Evolutionary conservation across 2,797 vertebrate genomes (phyloP).

Genomic region (Spheniscus humboldti): DNA sequence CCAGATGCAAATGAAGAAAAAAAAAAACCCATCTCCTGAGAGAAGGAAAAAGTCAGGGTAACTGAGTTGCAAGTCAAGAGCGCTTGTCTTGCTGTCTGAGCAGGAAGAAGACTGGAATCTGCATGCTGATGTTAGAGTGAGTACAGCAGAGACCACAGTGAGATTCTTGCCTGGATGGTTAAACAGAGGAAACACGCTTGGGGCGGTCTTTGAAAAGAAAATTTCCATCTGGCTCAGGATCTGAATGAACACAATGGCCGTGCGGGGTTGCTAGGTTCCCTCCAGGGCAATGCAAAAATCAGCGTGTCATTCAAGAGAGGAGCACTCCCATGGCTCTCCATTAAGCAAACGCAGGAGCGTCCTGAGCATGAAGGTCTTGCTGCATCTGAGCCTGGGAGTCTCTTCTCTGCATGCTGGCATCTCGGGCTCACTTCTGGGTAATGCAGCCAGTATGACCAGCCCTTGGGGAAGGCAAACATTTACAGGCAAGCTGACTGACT

Average conservation of each 20-base stretch:
- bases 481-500: neutral
- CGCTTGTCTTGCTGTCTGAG: neutral
- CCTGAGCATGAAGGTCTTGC: neutral
- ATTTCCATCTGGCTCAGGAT: conserved; percentile 2
- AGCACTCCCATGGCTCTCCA: neutral
- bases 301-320: neutral
- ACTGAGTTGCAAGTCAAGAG: neutral
- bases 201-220: neutral
- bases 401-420: neutral
- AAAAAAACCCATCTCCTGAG: neutral
- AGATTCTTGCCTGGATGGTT: neutral
- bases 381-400: neutral
- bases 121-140: neutral
- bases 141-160: neutral
- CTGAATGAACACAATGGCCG: neutral
- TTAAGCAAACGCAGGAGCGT: fast-evolving
- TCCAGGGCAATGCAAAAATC: neutral
- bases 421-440: neutral
- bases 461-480: neutral
- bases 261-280: conserved; percentile 29
- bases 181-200: neutral
- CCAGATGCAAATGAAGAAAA: neutral
- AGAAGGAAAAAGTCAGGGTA: neutral
- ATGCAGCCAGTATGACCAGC: neutral
- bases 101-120: neutral